Base-by-base conservation (phyloP, 1,140 invertebrate genomes). In the Pogonognathellus flavescens region DNA sequence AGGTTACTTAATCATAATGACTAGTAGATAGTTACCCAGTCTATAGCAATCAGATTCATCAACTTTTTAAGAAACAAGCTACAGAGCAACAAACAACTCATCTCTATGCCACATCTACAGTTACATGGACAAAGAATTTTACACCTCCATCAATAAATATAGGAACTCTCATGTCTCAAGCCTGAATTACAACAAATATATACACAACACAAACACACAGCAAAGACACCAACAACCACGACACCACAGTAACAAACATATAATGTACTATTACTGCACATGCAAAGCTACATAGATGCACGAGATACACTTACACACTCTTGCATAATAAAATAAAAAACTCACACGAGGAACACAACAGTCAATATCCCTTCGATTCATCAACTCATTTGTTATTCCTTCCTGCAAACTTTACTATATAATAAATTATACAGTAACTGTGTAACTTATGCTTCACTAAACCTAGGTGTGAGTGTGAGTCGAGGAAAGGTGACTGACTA, bases 111-210 rank as follows among this genome's bases (percentile, higher is more conserved):
- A 18, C 18, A 20, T n/a, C 16, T n/a, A 20, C 59, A 62, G n/a
- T 18, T 62, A 20, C 9, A 9, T 62, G 9, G 18, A 20, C 59
- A 20, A 62, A 62, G 59, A 62, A 62, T 62, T 62, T 57, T 62
- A 20, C 59, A 62, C 59, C 59, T 62, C n/a, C 59, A 20, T 62
- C 59, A 62, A 9, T 18, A 10, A 62, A 62, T 62, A 62, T 55
- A 55, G 11, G 13, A n/a, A 62, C 16, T 20, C 18, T 62, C 18
- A 62, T 14, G 6, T 57, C 11, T 57, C 11, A n/a, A 57, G 53
- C 53, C 53, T 57, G 53, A 1, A 57, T 9, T n/a, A 57, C 53
- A 57, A 57, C n/a, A 57, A 57, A 13, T 57, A 57, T 57, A 57
- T 57, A 10, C n/a, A 41, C 31, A 41, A 41, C 31, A 6, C 31